phyloP scores from a whole-genome alignment of 2,113 vertebrate species.

The Ochotona curzoniae region DNA sequence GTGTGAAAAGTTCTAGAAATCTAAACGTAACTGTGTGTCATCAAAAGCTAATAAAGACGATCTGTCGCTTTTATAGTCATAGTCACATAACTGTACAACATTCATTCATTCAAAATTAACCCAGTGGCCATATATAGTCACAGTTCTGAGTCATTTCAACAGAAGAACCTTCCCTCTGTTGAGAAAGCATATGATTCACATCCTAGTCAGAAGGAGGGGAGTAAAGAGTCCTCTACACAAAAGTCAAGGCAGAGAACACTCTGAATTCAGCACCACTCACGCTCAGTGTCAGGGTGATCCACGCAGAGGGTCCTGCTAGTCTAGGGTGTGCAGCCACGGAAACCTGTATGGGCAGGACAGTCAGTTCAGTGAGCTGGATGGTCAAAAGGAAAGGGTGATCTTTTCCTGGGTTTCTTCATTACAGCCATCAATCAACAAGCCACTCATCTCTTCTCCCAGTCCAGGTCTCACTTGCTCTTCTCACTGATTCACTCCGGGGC shows the following conservation, averaged over 20 bases:
- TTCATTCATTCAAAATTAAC: not conserved
- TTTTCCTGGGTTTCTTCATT: not conserved
- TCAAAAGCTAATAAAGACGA: slow-evolving; percentile 21
- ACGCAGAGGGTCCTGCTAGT: not conserved
- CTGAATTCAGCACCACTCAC: slow-evolving; percentile 14
- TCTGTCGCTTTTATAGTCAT: slow-evolving; percentile 8
- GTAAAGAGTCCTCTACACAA: not conserved
- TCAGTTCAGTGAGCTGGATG: not conserved
- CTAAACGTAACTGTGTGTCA: not conserved
- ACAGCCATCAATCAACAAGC: not conserved
- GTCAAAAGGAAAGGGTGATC: not conserved
- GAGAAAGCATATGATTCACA: slow-evolving; percentile 36
- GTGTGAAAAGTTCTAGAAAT: not conserved
- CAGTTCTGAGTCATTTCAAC: slow-evolving; percentile 42
- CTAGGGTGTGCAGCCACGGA: not conserved
- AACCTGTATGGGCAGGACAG: not conserved
- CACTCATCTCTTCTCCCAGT: not conserved
- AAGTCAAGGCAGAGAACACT: slow-evolving; percentile 16
- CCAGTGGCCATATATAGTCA: not conserved
- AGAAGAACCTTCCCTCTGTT: not conserved
- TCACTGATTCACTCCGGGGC: slow-evolving; percentile 48
- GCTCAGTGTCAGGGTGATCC: not conserved
- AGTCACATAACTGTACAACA: not conserved
- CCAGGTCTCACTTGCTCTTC: not conserved
- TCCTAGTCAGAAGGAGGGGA: slow-evolving; percentile 30